Evolutionary conservation across 23 tunicate species (phyloP), one percentile per base, ranked within the genome.

Genomic region (Diplosoma virens): DNA sequence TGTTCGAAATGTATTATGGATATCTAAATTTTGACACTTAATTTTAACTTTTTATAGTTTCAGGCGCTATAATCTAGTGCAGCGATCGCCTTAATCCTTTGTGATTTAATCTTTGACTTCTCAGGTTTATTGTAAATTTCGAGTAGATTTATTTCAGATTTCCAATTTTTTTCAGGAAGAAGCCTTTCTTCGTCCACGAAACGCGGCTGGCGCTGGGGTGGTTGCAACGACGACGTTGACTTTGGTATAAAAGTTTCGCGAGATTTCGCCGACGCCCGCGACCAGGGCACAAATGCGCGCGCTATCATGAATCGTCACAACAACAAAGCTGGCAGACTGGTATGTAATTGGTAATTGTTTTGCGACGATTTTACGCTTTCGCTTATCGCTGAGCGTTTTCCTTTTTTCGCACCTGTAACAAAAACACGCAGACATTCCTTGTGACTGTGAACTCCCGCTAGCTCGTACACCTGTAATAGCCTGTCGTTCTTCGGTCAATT

Each of bases 221-320:
- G 79, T 7, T 90, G 97, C 34, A 81, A 81, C 46, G 90, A 90
- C 16, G 76, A 90, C 70, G 84, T 90, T 0, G 74, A 84, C 17
- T 84, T 58, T 55, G 97, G 90, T n/a, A 67, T 84, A 25, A 72
- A 24, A 16, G 78, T 73, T 1, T 86, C 97, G 2, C 78, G 85
- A 18, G 74, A 90, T 16, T 90, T 90, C 75, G 97, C 67, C 0
- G 97, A 90, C 86, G 86, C 93, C 2, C 85, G 77, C 16, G 85
- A 79, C n/a, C 83, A 79, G 25, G 76, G 69, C 16, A 63, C 37
- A 21, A 22, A 68, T 60, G 90, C 90, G 4, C 81, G 88, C 0
- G 58, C 88, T 2, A 67, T 64, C n/a, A 90, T 90, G 90, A 90
- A 90, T 69, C 73, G 78, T 30, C 90, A 90, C 58, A 90, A 90